Evolutionary conservation across 2,797 vertebrate genomes (phyloP).

Genomic region (Telmatherina bonti): DNA sequence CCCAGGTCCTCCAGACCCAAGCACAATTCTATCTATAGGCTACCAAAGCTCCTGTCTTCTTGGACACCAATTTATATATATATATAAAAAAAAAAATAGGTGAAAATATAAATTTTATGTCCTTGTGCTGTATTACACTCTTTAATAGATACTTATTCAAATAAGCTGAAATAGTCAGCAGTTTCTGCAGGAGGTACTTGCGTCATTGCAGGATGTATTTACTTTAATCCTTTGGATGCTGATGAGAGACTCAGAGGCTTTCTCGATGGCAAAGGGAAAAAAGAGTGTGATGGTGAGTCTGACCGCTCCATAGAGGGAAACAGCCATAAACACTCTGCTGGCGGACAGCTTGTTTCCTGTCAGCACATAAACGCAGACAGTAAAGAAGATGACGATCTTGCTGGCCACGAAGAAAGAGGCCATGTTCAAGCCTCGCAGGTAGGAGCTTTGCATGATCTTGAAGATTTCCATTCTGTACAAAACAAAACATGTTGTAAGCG

Average conservation of each 20-base stretch:
- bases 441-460: slow-evolving; percentile 92
- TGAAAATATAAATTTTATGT: not conserved
- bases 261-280: slow-evolving; percentile 93
- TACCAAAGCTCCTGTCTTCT: not conserved
- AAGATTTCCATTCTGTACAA: slow-evolving; percentile 90
- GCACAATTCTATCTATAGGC: too few species aligned
- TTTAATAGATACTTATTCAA: not conserved
- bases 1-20: too few species aligned
- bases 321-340: slow-evolving; percentile 90
- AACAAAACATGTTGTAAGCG: slow-evolving; percentile 18
- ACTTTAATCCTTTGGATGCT: slow-evolving; percentile 95
- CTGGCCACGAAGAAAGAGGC: slow-evolving; percentile 92
- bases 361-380: slow-evolving; percentile 89
- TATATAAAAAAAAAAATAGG: not conserved
- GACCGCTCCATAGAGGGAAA: slow-evolving; percentile 91
- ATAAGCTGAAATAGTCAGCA: not conserved
- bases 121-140: not conserved
- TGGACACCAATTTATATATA: not conserved
- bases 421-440: slow-evolving; percentile 94
- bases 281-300: slow-evolving; percentile 93
- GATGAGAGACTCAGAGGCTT: slow-evolving; percentile 87
- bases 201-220: slow-evolving; percentile 25
- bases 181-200: not conserved
- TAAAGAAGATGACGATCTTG: slow-evolving; percentile 94
- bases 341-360: slow-evolving; percentile 88